Conservation (phyloP, 2,797 vertebrate species). For the Pelochelys cantorii region DNA sequence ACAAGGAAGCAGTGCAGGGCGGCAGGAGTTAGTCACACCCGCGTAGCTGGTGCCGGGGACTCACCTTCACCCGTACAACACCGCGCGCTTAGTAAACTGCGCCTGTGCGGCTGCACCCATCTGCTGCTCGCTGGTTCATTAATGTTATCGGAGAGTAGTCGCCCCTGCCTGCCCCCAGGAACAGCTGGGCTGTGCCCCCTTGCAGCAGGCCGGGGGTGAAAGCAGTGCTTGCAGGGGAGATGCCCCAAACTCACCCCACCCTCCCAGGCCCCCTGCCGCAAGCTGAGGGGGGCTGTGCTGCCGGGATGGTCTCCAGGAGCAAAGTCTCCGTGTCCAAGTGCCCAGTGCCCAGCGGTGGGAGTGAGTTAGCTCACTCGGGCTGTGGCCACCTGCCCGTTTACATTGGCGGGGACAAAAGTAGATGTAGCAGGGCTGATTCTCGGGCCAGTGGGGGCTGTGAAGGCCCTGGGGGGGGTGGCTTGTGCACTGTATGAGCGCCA, state of each 20-base stretch:
- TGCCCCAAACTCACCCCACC: neutral
- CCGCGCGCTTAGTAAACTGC: neutral
- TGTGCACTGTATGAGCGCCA: neutral
- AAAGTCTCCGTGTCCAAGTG: neutral
- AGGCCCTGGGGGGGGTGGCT: neutral
- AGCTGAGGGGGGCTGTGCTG: neutral
- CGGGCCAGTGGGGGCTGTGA: neutral
- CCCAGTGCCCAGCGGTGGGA: no score
- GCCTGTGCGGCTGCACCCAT: neutral
- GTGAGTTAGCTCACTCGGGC: neutral
- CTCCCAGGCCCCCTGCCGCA: neutral
- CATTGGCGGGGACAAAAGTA: neutral
- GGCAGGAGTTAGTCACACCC: neutral
- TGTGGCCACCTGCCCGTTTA: neutral
- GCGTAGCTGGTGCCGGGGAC: neutral
- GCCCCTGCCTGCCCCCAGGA: neutral
- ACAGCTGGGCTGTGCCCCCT: neutral
- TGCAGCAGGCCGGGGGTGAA: neutral
- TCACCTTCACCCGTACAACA: neutral
- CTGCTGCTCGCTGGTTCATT: neutral
- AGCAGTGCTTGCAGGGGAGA: neutral
- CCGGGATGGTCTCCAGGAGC: neutral
- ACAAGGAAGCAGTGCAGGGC: neutral
- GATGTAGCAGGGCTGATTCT: neutral
- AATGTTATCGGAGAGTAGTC: constrained; percentile 18